Conservation (phyloP, 2,797 vertebrate genomes). For the Smutsia gigantea region DNA sequence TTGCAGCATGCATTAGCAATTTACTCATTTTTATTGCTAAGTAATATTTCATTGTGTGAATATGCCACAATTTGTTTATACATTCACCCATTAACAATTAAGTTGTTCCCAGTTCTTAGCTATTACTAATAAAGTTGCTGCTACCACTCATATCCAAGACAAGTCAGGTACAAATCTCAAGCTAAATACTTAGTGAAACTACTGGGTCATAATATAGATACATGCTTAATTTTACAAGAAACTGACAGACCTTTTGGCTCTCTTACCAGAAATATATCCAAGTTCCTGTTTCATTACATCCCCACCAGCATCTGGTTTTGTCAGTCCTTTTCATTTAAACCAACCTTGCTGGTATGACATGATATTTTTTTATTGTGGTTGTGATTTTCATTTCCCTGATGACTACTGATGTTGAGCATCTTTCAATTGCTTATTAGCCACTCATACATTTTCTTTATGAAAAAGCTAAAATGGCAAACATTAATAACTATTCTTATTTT, state of each 20-base stretch:
- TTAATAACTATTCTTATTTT: slow-evolving; percentile 7
- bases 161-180: background rate
- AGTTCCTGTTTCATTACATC: background rate
- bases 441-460: background rate
- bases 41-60: background rate
- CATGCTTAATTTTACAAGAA: background rate
- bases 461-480: background rate
- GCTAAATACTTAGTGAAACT: background rate
- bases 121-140: background rate
- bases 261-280: background rate
- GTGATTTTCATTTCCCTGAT: background rate
- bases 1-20: background rate
- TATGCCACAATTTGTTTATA: background rate
- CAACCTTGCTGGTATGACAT: background rate
- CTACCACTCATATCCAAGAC: background rate
- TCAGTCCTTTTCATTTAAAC: background rate
- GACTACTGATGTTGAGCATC: background rate
- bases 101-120: background rate
- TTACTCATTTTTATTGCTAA: background rate
- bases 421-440: background rate
- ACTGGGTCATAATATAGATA: background rate
- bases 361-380: background rate
- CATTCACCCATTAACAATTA: background rate
- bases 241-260: background rate
- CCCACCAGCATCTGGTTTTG: background rate